Base-by-base conservation (phyloP, 2,113 vertebrate species). In the Misgurnus mizolepis region DNA sequence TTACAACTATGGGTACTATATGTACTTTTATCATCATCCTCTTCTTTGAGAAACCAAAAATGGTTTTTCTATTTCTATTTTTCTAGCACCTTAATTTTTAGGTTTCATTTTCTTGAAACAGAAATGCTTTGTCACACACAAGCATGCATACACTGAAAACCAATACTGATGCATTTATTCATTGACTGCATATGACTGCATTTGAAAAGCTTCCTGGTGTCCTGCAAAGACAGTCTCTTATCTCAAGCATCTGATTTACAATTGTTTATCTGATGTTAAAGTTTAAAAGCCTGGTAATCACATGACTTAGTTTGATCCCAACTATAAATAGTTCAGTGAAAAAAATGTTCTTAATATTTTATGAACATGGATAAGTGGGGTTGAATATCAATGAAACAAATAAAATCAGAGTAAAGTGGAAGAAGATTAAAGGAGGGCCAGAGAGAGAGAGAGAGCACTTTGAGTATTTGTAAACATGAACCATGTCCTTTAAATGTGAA, bases 331-430 rank as follows among this genome's bases (percentile, higher is more conserved):
- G 66, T 83, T 80, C 67, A 76, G 39, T 64, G 60, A 4, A 60
- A 39, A 64, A 83, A 60, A 2, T 17, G 45, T 34, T 49, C 58
- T 77, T 72, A 83, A 80, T 83, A 80, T 77, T 83, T 77, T 69
- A 84, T 84, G 67, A 80, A 78, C 61, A 55, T 80, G 61, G 60
- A 62, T 18, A 80, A 67, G 47, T 76, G 56, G 61, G 73, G 65
- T 34, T 72, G 61, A 73, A 64, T 84, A 67, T 71, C 78, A 83
- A 80, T 74, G 49, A 17, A 73, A 74, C 64, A 49, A 56, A 64
- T 80, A 34, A 50, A 73, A 66, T 73, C 39, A 62, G 69, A 72
- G 61, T 34, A 76, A 64, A 76, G 60, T 39, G 10, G 69, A 43
- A 47, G 49, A 55, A 56, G 61, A 45, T 71, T 74, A 43, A 53